Conservation (phyloP, 2,113 vertebrate species). For the Neolamprologus tretocephalus region DNA sequence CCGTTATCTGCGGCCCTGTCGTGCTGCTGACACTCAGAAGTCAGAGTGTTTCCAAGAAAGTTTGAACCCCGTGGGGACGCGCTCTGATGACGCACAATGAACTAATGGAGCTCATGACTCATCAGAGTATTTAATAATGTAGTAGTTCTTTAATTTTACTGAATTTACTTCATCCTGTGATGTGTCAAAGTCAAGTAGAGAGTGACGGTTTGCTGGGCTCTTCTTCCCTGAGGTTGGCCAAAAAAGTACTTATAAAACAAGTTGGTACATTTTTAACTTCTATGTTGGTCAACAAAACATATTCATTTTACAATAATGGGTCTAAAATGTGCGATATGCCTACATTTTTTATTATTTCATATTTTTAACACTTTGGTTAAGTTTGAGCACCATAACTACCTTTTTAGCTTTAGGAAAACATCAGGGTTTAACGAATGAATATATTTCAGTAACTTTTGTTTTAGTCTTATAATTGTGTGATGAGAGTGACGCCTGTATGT, state of each 20-base stretch:
- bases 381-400: neutral
- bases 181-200: neutral
- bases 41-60: conserved; percentile 28
- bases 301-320: accelerated
- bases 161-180: neutral
- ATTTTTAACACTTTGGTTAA: neutral
- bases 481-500: neutral
- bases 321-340: neutral
- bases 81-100: neutral
- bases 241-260: neutral
- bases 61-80: neutral
- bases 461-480: neutral
- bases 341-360: neutral
- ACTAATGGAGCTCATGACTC: neutral
- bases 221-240: neutral
- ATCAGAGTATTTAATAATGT: neutral
- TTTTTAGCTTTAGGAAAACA: neutral
- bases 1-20: conserved; percentile 30
- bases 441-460: neutral
- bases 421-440: accelerated
- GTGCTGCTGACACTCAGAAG: conserved; percentile 1
- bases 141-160: neutral
- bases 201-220: neutral
- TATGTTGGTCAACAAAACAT: neutral
- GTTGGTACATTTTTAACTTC: neutral